Evolutionary conservation across 2,797 vertebrate species (phyloP).

Genomic region (Typhlichthys eigenmanni): DNA sequence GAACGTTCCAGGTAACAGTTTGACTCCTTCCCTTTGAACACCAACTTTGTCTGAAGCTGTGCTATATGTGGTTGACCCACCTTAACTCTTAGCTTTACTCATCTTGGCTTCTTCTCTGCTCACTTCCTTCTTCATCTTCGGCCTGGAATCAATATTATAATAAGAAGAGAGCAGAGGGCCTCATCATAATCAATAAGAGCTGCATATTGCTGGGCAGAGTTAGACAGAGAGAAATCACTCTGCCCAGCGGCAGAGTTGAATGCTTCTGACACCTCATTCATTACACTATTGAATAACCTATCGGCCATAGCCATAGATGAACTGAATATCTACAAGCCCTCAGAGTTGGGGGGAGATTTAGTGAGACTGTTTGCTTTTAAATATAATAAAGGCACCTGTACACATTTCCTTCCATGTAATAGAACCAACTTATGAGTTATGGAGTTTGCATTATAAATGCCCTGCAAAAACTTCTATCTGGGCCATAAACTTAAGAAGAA

Average conservation of each 20-base stretch:
- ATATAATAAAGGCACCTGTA: background rate
- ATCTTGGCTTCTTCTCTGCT: slow-evolving; percentile 19
- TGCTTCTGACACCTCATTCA: slow-evolving; percentile 74
- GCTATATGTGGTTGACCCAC: slow-evolving; percentile 27
- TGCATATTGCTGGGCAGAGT: slow-evolving; percentile 59
- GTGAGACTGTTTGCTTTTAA: slow-evolving; percentile 16
- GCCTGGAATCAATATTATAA: slow-evolving; percentile 74
- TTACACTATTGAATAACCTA: slow-evolving; percentile 76
- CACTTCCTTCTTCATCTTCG: slow-evolving; percentile 48
- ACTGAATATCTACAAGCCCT: slow-evolving; percentile 43
- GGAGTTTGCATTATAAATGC: background rate
- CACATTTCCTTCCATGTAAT: slow-evolving; percentile 36
- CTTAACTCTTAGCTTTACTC: slow-evolving; percentile 13
- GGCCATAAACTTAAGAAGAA: no score
- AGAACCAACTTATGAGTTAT: slow-evolving; percentile 26
- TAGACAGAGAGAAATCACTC: slow-evolving; percentile 71
- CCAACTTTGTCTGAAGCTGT: slow-evolving; percentile 9
- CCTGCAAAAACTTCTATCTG: no score
- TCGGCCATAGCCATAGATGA: slow-evolving; percentile 52
- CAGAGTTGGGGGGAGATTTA: slow-evolving; percentile 31
- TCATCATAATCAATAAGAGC: slow-evolving; percentile 76
- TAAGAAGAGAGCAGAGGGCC: slow-evolving; percentile 70
- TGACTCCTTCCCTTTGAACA: slow-evolving; percentile 2
- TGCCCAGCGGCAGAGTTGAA: slow-evolving; percentile 63
- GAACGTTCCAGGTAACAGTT: slow-evolving; percentile 24